These are phyloP conservation scores for Hemibagrus guttatus DNA, from an alignment of 2,797 vertebrate species.

Conservation along the genomic window DNA sequence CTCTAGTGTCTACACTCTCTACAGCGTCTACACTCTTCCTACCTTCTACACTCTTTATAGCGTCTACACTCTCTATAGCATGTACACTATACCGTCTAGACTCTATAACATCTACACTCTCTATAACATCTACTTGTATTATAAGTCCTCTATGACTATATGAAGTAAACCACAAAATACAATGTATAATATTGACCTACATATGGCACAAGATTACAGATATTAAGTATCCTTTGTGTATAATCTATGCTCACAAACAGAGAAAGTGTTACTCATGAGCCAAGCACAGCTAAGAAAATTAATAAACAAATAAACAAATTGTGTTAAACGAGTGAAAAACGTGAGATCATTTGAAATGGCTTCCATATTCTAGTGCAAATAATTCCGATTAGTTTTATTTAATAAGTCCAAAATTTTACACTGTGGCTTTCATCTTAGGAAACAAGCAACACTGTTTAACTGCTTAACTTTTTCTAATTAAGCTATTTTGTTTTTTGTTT, in stretches of 20 bases:
- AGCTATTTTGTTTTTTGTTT: background rate
- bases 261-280: background rate
- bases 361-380: background rate
- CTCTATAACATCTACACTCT: background rate
- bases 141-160: background rate
- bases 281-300: background rate
- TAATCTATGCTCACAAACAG: background rate
- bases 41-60: background rate
- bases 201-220: background rate
- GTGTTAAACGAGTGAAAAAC: background rate
- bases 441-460: too few species aligned
- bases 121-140: background rate
- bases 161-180: background rate
- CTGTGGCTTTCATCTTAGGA: background rate
- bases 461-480: background rate
- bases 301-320: background rate
- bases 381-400: background rate
- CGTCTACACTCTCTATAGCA: background rate
- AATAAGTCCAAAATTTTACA: background rate
- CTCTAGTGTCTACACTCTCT: too few species aligned
- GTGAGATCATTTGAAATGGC: background rate
- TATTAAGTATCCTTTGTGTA: background rate
- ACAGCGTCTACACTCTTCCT: too few species aligned
- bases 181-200: background rate
- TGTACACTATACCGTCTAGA: background rate